Base-by-base conservation (phyloP, 2,888 invertebrate genomes). In the Drosophila colorata region DNA sequence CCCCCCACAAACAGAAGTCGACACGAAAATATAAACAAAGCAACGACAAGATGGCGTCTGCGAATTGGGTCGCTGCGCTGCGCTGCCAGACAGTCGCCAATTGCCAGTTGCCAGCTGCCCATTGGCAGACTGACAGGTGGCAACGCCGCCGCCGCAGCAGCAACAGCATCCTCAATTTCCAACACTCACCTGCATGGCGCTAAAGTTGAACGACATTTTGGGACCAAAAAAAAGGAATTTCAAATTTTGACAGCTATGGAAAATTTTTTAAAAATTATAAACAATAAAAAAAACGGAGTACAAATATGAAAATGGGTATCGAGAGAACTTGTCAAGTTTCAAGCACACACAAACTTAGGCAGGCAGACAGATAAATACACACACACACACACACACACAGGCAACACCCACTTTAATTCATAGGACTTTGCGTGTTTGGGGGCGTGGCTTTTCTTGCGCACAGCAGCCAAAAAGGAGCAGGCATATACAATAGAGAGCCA, bases 171-270 rank as follows among this genome's bases (percentile, higher is more conserved):
- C 43, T 40, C 4, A 4, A 18, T 4, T 13, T 20, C 5, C 18
- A 40, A 18, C 20, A 25, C 82, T 83, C 47, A 92, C 92, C 92
- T 92, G 92, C 80, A 91, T 90, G 51, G 92, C 92, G 70, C 90
- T 91, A 61, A 91, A 92, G 77, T 91, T 81, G 66, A 86, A 89
- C 25, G 92, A 89, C 92, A 92, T 92, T 68, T 55, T 55, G n/a
- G 0, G 28, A 7, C n/a, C 14, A 37, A 9, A 25, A 9, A 25
- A 9, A 53, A 58, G 0, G 0, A 31, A 11, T 66, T 61, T 71
- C 6, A 38, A 57, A 63, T 68, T 65, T 69, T 13, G 25, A 37
- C 11, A n/a, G 11, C 9, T 18, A 20, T 11, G 9, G n/a, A 9
- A 31, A 14, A 11, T 18, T 1, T n/a, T 28, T 28, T 28, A 28